These are phyloP conservation scores for Himalopsyche tibetana DNA, from an alignment of 2,888 invertebrate species.

Conservation along the genomic window DNA sequence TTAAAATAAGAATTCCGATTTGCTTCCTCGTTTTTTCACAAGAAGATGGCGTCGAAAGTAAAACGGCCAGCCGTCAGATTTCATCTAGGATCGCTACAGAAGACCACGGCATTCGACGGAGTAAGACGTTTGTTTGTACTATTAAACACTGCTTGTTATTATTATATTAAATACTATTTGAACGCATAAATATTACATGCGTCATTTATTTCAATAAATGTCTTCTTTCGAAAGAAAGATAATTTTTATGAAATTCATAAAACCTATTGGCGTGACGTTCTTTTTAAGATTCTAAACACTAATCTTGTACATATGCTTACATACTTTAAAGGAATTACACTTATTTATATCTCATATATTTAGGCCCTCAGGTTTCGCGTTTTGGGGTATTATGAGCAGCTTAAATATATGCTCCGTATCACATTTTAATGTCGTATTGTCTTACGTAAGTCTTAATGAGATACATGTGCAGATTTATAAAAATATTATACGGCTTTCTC, in stretches of 20 bases:
- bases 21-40: slow-evolving; percentile 22
- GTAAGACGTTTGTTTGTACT: slow-evolving; percentile 18
- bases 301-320: too few species aligned
- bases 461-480: too few species aligned
- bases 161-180: neutral
- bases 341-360: too few species aligned
- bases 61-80: slow-evolving; percentile 58
- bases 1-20: neutral
- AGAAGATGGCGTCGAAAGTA: slow-evolving; percentile 46
- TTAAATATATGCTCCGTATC: too few species aligned
- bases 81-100: slow-evolving; percentile 55
- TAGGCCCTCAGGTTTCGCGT: too few species aligned
- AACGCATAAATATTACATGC: neutral
- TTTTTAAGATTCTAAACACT: too few species aligned
- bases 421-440: too few species aligned
- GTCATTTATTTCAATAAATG: neutral
- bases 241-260: neutral
- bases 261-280: neutral
- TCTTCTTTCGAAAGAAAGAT: neutral
- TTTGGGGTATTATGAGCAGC: too few species aligned
- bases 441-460: too few species aligned
- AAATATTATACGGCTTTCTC: too few species aligned
- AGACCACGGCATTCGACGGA: slow-evolving; percentile 45
- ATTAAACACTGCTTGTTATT: neutral
- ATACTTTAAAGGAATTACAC: too few species aligned